These are phyloP conservation scores for Oostethus manadensis DNA, from an alignment of 2,113 vertebrate genomes.

Conservation along the genomic window DNA sequence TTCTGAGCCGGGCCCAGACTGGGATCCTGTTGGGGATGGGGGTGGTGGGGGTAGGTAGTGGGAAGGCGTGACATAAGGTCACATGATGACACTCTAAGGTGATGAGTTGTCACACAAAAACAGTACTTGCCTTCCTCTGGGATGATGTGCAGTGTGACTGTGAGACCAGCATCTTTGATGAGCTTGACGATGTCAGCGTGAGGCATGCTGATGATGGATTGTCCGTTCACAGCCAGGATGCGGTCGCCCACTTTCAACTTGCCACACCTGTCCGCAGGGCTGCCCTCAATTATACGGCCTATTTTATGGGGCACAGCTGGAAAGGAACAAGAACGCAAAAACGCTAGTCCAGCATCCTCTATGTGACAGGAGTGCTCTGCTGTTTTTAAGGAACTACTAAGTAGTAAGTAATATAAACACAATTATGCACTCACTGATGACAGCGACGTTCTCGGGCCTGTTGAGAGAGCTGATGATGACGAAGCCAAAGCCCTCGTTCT, in stretches of 20 bases:
- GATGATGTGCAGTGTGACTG: conserved; percentile 96
- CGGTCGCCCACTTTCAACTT: conserved; percentile 97
- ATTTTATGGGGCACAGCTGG: conserved; percentile 98
- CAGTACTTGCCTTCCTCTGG: conserved; percentile 90
- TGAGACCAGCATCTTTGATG: conserved; percentile 97
- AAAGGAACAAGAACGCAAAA: conserved; percentile 27
- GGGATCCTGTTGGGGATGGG: conserved; percentile 74
- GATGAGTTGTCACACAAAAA: background rate
- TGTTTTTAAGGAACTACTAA: background rate
- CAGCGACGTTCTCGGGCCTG: conserved; percentile 85
- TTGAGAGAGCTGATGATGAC: conserved; percentile 98
- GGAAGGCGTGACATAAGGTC: background rate
- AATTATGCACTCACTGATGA: conserved; percentile 82
- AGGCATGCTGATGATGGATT: conserved; percentile 98
- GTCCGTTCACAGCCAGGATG: conserved; percentile 97
- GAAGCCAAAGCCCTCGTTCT: conserved; percentile 96
- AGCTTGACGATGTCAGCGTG: conserved; percentile 99
- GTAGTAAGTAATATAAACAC: too few species aligned
- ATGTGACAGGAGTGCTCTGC: background rate
- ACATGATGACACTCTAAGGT: background rate
- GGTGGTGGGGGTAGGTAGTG: too few species aligned
- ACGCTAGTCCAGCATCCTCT: background rate
- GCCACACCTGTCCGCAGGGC: conserved; percentile 92
- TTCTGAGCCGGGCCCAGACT: conserved; percentile 90
- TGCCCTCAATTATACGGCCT: conserved; percentile 95